These are phyloP conservation scores for Australoheros facetus DNA, from an alignment of 2,797 vertebrate species.

Conservation along the genomic window DNA sequence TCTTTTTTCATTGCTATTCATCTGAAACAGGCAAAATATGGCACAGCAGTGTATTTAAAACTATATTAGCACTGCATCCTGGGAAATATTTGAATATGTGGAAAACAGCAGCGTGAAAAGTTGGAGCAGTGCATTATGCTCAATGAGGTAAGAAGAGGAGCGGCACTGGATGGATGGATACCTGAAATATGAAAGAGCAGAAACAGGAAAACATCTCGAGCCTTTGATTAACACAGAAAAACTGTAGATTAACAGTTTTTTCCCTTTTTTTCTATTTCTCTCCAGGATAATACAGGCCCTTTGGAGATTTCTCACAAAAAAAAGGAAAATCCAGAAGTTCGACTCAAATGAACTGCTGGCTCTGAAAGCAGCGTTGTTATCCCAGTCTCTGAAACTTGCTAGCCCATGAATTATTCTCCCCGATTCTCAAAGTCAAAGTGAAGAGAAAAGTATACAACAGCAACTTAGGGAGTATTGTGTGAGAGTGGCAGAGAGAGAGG, in stretches of 20 bases:
- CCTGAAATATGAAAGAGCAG: conserved; percentile 41
- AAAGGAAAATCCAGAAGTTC: conserved; percentile 59
- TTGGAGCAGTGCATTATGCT: conserved; percentile 18
- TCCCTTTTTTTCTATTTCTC: conserved; percentile 53
- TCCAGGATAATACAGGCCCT: conserved; percentile 61
- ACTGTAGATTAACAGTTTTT: conserved; percentile 62
- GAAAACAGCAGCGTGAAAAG: conserved; percentile 31
- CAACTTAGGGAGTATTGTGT: conserved; percentile 55
- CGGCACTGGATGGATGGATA: conserved; percentile 25
- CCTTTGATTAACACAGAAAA: conserved; percentile 64
- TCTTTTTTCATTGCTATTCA: neutral
- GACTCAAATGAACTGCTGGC: conserved; percentile 73
- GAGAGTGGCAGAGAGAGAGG: conserved; percentile 13
- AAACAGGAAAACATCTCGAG: conserved; percentile 58
- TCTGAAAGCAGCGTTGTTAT: conserved; percentile 77
- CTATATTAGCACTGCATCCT: conserved; percentile 13
- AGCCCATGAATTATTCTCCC: conserved; percentile 83
- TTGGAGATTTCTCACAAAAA: conserved; percentile 52
- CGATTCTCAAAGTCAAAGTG: conserved; percentile 82
- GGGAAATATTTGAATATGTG: conserved; percentile 32
- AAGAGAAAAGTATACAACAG: conserved; percentile 81
- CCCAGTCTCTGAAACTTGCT: conserved; percentile 69
- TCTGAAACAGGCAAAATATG: neutral
- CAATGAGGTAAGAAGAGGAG: conserved; percentile 44
- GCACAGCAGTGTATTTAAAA: neutral